Conservation (phyloP, 2,797 vertebrate species). For the Choloepus didactylus region DNA sequence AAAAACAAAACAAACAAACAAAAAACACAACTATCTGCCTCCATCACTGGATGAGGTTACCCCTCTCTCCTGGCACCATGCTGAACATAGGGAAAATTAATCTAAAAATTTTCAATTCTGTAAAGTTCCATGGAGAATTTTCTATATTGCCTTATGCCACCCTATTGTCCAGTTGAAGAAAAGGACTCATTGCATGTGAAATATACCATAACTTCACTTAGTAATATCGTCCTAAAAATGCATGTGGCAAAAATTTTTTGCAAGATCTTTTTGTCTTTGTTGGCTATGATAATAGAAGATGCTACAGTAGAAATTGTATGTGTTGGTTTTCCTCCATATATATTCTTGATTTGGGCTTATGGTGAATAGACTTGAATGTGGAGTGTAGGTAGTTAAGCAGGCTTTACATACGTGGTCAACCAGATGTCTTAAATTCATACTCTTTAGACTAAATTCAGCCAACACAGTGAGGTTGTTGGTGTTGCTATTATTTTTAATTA, state of each 20-base stretch:
- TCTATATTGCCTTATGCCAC: neutral
- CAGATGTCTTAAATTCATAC: constrained; percentile 51
- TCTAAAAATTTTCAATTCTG: neutral
- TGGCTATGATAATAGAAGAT: constrained; percentile 3
- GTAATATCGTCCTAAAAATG: constrained; percentile 21
- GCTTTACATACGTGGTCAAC: neutral
- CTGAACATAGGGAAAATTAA: neutral
- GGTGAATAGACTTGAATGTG: neutral
- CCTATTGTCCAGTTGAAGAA: constrained; percentile 45
- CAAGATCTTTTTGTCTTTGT: constrained; percentile 36
- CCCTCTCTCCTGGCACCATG: neutral
- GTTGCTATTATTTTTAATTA: constrained; percentile 72
- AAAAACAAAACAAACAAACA: neutral
- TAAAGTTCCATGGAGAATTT: constrained; percentile 37
- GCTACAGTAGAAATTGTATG: neutral
- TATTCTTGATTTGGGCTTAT: constrained; percentile 2
- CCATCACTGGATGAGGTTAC: neutral
- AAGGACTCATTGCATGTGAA: constrained; percentile 55
- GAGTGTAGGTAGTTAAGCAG: rapidly evolving
- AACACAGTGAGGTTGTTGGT: neutral
- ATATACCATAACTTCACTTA: constrained; percentile 47
- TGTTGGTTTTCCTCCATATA: neutral
- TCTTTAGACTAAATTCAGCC: constrained; percentile 4
- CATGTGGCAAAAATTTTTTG: neutral
- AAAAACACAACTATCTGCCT: neutral